These are phyloP conservation scores for Mythimna vitellina DNA, from an alignment of 2,888 invertebrate species.

Conservation along the genomic window DNA sequence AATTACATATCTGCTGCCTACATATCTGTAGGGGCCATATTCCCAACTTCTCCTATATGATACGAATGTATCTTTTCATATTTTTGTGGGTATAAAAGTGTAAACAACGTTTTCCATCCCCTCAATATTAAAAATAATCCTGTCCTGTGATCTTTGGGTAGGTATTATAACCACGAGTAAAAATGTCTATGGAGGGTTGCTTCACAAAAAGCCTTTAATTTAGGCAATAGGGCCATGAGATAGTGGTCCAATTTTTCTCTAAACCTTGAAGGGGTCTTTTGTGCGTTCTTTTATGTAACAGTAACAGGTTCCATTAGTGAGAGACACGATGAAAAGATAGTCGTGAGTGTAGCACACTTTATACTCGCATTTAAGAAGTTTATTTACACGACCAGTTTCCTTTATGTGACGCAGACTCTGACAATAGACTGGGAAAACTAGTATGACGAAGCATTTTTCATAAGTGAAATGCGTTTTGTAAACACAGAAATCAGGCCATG, in stretches of 20 bases:
- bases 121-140: constrained; percentile 12
- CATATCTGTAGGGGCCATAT: no score
- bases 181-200: constrained; percentile 6
- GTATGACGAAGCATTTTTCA: constrained; percentile 53
- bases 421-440: constrained; percentile 51
- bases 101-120: background rate
- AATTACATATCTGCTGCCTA: no score
- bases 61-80: background rate
- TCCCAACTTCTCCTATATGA: background rate
- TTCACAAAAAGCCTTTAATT: constrained; percentile 31
- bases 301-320: constrained; percentile 71
- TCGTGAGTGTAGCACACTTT: constrained; percentile 47
- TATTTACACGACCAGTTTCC: constrained; percentile 55
- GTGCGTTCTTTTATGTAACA: constrained; percentile 66
- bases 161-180: constrained; percentile 6
- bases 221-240: constrained; percentile 51
- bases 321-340: constrained; percentile 65
- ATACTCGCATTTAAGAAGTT: constrained; percentile 56
- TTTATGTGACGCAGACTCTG: constrained; percentile 29
- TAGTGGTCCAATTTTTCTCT: constrained; percentile 66
- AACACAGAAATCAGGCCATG: background rate
- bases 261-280: constrained; percentile 61
- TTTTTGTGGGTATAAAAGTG: background rate
- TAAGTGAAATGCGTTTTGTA: constrained; percentile 25
- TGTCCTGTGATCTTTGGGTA: constrained; percentile 13